Conservation (phyloP, 2,888 invertebrate genomes). For the Brachynemurus nebulosus region DNA sequence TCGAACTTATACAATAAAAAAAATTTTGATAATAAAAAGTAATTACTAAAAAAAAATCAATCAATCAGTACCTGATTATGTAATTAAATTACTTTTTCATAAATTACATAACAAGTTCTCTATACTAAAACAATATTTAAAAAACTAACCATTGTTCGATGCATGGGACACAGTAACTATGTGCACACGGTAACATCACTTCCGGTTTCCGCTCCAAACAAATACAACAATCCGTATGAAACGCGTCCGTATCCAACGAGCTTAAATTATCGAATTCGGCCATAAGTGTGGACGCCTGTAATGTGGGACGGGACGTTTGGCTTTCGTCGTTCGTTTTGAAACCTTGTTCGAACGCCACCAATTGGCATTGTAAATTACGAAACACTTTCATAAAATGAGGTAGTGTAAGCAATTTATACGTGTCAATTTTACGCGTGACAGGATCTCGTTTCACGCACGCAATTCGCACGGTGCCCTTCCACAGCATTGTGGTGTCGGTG, state of each 20-base stretch:
- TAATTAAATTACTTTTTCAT: no score
- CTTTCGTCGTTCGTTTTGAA: constrained; percentile 3
- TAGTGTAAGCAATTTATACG: constrained; percentile 43
- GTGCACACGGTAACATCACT: constrained; percentile 52
- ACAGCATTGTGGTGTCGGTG: constrained; percentile 45
- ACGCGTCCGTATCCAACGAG: constrained; percentile 22
- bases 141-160: constrained; percentile 52
- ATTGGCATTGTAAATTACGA: constrained; percentile 37
- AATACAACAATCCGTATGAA: constrained; percentile 49
- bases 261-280: background rate
- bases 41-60: no score
- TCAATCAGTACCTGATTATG: no score
- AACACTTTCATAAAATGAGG: constrained; percentile 49
- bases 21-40: no score
- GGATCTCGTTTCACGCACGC: constrained; percentile 47
- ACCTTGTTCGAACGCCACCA: constrained; percentile 27
- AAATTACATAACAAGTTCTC: no score
- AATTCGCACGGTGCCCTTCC: constrained; percentile 55
- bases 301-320: background rate
- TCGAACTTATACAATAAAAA: no score
- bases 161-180: constrained; percentile 54
- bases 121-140: no score
- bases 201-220: constrained; percentile 57
- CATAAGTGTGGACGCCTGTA: constrained; percentile 27
- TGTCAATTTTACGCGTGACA: constrained; percentile 36